phyloP scores from a whole-genome alignment of 2,113 vertebrate genomes.

The Clarias magur region DNA sequence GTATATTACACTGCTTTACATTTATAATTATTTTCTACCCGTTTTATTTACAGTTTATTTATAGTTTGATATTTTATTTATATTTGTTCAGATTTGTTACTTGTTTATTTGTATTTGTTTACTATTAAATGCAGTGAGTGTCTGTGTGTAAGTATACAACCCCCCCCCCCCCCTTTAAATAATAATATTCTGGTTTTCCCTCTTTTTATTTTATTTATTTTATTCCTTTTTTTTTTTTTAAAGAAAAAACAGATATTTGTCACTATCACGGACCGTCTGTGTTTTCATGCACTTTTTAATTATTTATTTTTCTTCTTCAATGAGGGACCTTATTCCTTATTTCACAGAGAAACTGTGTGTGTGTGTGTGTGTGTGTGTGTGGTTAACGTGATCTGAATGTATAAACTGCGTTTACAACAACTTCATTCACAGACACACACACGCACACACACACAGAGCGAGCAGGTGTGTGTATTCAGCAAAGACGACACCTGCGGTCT shows the following conservation, averaged over 20 bases:
- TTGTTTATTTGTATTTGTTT: background rate
- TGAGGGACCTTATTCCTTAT: slow-evolving; percentile 9
- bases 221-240: background rate
- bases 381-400: slow-evolving; percentile 35
- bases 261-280: background rate
- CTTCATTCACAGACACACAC: slow-evolving; percentile 28
- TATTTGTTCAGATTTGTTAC: background rate
- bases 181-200: background rate
- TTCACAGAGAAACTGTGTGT: background rate
- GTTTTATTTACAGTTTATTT: background rate
- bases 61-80: background rate
- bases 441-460: background rate
- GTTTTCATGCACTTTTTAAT: background rate
- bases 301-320: background rate
- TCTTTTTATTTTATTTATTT: background rate
- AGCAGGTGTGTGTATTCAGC: slow-evolving; percentile 36
- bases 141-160: background rate
- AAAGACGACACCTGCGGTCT: slow-evolving; percentile 19
- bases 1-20: background rate
- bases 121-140: background rate
- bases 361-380: background rate
- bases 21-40: background rate
- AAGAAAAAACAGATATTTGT: background rate
- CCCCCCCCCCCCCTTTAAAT: background rate
- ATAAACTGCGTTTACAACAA: slow-evolving; percentile 23